Evolutionary conservation across 2,797 vertebrate genomes (phyloP).

Genomic region (Microtus agrestis): DNA sequence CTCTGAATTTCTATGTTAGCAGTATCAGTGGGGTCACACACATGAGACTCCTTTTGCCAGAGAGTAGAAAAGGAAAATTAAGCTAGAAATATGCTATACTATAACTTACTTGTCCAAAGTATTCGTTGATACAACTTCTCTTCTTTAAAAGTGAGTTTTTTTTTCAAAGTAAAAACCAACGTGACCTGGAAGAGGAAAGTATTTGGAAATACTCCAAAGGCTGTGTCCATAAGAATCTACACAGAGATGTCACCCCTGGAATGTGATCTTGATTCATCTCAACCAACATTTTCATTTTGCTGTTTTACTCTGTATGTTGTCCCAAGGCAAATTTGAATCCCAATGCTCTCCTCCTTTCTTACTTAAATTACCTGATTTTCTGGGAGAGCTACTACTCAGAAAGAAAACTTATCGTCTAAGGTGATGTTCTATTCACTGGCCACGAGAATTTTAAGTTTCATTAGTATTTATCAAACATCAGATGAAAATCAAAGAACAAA

Average conservation of each 20-base stretch:
- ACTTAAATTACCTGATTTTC: slow-evolving; percentile 61
- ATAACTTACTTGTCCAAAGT: slow-evolving; percentile 31
- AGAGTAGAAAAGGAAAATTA: slow-evolving; percentile 41
- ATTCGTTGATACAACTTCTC: background rate
- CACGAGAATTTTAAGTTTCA: slow-evolving; percentile 1
- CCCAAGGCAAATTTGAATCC: background rate
- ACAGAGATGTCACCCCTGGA: background rate
- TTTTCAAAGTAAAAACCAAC: slow-evolving; percentile 11
- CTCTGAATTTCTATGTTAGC: background rate
- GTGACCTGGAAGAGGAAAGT: background rate
- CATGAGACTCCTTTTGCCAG: slow-evolving; percentile 16
- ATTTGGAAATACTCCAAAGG: background rate
- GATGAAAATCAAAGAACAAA: background rate
- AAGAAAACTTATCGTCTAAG: background rate
- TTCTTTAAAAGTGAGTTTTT: slow-evolving; percentile 5
- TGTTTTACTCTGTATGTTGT: background rate
- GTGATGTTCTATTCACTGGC: background rate
- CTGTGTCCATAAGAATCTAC: background rate
- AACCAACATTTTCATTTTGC: slow-evolving; percentile 19
- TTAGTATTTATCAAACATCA: background rate
- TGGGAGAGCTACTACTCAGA: background rate
- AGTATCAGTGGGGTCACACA: background rate
- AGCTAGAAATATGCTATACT: background rate
- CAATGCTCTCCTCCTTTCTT: background rate
- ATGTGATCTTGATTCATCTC: slow-evolving; percentile 16